phyloP scores from a whole-genome alignment of 2,113 vertebrate genomes.

The Hippolais icterina region DNA sequence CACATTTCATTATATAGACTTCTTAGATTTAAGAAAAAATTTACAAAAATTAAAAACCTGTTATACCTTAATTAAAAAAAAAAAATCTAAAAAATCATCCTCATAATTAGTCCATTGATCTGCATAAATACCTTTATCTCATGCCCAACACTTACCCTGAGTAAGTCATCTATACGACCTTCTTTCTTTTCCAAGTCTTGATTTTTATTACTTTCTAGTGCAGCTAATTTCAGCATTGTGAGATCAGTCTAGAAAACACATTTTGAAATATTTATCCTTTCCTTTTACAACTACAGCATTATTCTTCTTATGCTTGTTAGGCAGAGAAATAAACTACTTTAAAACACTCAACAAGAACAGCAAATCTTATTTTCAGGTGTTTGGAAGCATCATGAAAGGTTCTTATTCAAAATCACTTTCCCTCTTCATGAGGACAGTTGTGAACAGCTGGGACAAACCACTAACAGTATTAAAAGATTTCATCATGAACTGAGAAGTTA shows the following conservation, averaged over 20 bases:
- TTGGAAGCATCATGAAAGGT: background rate
- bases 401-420: background rate
- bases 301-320: background rate
- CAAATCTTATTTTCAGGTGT: background rate
- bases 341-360: background rate
- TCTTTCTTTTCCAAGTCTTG: constrained; percentile 99
- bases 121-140: background rate
- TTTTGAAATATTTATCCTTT: constrained; percentile 16
- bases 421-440: background rate
- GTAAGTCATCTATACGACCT: constrained; percentile 98
- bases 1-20: background rate
- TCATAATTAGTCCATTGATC: background rate
- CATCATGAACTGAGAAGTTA: background rate
- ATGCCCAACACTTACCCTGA: constrained; percentile 87
- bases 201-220: constrained; percentile 99
- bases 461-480: background rate
- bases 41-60: background rate
- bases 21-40: background rate
- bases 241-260: constrained; percentile 90
- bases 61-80: too few relatives aligned
- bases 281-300: background rate
- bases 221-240: constrained; percentile 95
- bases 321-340: background rate
- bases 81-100: background rate
- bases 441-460: background rate